Percentiles rank a stretch among this genome's conserved stretches.
Conservation (phyloP, 2,888 invertebrate species). For the Tryphoninae sp. region DNA sequence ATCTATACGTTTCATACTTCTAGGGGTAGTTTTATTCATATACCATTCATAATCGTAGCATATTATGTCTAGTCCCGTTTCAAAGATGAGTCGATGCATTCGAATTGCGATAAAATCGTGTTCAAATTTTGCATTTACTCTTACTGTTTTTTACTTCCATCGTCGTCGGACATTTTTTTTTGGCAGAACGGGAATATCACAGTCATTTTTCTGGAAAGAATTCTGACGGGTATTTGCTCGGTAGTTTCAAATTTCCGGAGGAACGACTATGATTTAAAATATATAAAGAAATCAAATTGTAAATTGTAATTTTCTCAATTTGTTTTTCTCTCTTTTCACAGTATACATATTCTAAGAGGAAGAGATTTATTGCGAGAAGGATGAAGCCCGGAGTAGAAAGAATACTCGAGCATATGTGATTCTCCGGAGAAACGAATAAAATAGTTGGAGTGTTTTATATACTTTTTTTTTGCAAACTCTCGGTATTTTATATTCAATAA, state of each 20-base stretch:
- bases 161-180: no score
- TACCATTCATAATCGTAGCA: not conserved
- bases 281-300: no score
- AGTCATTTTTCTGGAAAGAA: no score
- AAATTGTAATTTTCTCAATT: not conserved
- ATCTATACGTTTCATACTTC: constrained; percentile 30
- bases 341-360: not conserved
- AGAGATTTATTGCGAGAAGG: not conserved
- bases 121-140: no score
- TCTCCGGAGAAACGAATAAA: not conserved
- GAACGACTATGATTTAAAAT: no score
- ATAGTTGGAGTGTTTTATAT: not conserved
- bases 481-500: not conserved
- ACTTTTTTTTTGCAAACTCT: not conserved
- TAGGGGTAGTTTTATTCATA: not conserved
- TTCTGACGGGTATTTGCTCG: no score
- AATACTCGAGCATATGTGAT: not conserved
- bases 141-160: no score
- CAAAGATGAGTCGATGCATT: constrained; percentile 3
- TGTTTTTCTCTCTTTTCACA: not conserved
- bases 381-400: not conserved
- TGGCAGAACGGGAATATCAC: no score
- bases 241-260: no score
- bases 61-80: not conserved
- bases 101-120: not conserved